phyloP scores from a whole-genome alignment of 2,888 invertebrate species.

The Oithona nana region DNA sequence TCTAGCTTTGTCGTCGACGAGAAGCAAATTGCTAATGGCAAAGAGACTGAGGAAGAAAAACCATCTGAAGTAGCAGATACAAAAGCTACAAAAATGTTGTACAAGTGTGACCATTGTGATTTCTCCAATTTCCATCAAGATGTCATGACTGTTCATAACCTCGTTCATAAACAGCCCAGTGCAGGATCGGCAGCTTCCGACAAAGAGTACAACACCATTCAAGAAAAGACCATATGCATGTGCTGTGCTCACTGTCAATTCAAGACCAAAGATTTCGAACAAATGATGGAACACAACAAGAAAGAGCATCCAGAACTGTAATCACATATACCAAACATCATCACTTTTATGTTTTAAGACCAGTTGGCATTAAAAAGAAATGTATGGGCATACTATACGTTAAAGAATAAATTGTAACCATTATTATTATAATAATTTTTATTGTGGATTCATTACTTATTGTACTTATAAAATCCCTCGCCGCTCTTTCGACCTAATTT shows the following conservation, averaged over 20 bases:
- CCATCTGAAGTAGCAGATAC: too few relatives aligned
- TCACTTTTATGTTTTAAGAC: too few relatives aligned
- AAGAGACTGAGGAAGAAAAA: too few relatives aligned
- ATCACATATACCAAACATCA: too few relatives aligned
- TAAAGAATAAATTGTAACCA: too few relatives aligned
- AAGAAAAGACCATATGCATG: neutral
- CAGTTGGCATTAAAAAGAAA: too few relatives aligned
- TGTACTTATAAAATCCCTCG: constrained; percentile 38
- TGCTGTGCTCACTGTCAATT: neutral
- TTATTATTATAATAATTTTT: too few relatives aligned
- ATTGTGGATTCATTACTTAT: constrained; percentile 24
- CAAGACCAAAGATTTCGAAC: neutral
- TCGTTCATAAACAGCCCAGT: neutral
- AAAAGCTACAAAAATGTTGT: neutral
- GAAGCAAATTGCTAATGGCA: too few relatives aligned
- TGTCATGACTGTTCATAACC: neutral
- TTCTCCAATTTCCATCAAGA: neutral
- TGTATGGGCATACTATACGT: too few relatives aligned
- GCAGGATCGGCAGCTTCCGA: neutral
- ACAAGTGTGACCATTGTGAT: neutral
- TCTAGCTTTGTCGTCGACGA: too few relatives aligned
- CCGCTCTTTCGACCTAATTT: constrained; percentile 37
- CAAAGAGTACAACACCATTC: neutral
- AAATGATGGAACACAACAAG: neutral
- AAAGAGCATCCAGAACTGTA: neutral